Conservation (phyloP, 2,888 invertebrate species). For the Thysanoteuthis rhombus region DNA sequence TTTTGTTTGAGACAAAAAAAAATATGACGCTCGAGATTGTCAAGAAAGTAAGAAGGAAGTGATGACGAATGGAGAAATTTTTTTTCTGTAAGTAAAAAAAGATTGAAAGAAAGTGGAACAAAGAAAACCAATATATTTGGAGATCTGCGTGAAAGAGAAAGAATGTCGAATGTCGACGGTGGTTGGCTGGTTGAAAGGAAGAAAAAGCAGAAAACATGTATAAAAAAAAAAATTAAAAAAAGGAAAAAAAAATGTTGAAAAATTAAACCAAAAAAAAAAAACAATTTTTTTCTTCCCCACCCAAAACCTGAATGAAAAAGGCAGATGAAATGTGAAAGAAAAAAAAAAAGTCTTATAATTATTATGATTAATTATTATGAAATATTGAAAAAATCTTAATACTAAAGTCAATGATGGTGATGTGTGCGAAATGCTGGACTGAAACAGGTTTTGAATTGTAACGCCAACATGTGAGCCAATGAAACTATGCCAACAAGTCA, state of each 20-base stretch:
- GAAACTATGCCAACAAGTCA: not conserved
- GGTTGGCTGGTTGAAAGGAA: not conserved
- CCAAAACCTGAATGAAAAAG: not conserved
- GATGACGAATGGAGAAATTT: not conserved
- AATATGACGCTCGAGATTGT: not conserved
- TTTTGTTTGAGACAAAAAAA: not conserved
- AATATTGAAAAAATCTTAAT: not conserved
- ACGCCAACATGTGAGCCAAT: not conserved
- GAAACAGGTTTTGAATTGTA: not conserved
- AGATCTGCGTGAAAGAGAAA: not conserved
- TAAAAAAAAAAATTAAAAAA: not conserved
- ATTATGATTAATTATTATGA: no score
- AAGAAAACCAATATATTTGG: not conserved
- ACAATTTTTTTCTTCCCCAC: not conserved
- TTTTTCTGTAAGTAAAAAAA: not conserved
- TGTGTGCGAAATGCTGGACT: not conserved
- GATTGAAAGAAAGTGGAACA: not conserved
- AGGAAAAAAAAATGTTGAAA: not conserved
- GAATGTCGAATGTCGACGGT: not conserved
- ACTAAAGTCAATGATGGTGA: not conserved
- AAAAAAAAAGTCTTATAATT: not conserved
- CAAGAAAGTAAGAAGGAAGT: not conserved
- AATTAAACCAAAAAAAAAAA: not conserved
- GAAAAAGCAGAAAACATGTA: not conserved
- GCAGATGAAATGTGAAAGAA: not conserved